Evolutionary conservation across 2,888 invertebrate species (phyloP).

Genomic region (Leptopilina myrica): DNA sequence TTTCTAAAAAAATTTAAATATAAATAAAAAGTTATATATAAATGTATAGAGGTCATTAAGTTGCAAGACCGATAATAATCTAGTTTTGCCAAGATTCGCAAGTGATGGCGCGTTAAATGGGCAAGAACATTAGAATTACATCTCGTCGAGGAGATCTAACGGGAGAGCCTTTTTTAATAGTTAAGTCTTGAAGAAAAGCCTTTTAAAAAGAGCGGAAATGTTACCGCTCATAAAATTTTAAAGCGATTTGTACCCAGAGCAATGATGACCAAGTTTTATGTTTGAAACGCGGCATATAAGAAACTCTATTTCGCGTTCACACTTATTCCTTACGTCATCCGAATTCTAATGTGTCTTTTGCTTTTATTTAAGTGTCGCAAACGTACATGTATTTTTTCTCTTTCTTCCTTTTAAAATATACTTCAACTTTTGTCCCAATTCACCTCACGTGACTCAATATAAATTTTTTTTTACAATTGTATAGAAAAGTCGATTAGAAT

Average conservation of each 20-base stretch:
- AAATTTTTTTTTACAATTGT: too few species aligned
- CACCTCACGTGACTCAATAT: too few species aligned
- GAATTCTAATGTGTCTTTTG: conserved; percentile 58
- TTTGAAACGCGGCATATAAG: conserved; percentile 47
- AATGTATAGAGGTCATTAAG: neutral
- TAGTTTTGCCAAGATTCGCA: conserved; percentile 45
- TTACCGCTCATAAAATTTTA: conserved; percentile 71
- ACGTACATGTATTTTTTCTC: neutral
- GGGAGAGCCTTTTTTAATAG: conserved; percentile 60
- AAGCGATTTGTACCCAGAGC: conserved; percentile 67
- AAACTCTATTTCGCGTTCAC: conserved; percentile 54
- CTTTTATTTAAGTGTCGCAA: conserved; percentile 31
- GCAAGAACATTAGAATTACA: conserved; percentile 64
- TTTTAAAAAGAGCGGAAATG: conserved; percentile 65
- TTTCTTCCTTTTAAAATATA: too few species aligned
- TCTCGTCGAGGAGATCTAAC: conserved; percentile 58
- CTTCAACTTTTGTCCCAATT: too few species aligned
- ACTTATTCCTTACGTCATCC: conserved; percentile 58
- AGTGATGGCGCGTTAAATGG: conserved; percentile 63
- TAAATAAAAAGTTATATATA: neutral
- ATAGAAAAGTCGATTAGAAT: too few species aligned
- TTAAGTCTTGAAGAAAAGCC: conserved; percentile 64
- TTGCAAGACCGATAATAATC: conserved; percentile 33
- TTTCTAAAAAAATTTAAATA: neutral
- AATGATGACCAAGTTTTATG: conserved; percentile 61